A percentile compares a stretch with the other conserved stretches of the same genome.
phyloP scores from a whole-genome alignment of 2,888 invertebrate species.

The Pyrrhia umbra region DNA sequence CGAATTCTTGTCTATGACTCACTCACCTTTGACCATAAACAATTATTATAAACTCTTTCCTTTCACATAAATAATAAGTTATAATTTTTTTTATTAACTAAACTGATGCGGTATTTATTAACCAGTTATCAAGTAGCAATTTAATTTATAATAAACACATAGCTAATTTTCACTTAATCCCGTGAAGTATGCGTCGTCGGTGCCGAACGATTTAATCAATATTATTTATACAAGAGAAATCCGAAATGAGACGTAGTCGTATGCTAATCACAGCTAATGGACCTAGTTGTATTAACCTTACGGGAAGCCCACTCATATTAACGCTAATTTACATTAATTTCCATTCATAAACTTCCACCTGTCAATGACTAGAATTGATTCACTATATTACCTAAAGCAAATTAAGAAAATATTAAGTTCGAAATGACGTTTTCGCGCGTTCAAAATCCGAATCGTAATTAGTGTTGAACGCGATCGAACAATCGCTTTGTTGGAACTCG shows the following conservation, averaged over 20 bases:
- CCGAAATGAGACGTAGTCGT: conserved; percentile 76
- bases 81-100: conserved; percentile 66
- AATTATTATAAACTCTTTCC: conserved; percentile 48
- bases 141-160: conserved; percentile 77
- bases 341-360: conserved; percentile 71
- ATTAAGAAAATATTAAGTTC: conserved; percentile 57
- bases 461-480: conserved; percentile 76
- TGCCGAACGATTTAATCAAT: conserved; percentile 70
- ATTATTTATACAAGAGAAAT: conserved; percentile 76
- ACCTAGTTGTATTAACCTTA: conserved; percentile 71
- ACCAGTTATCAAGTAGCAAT: conserved; percentile 73
- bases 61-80: conserved; percentile 45
- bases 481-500: conserved; percentile 80
- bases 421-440: conserved; percentile 52
- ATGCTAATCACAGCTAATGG: conserved; percentile 81
- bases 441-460: conserved; percentile 70
- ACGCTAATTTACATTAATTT: conserved; percentile 79
- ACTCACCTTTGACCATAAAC: conserved; percentile 46
- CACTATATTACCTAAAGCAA: conserved; percentile 56
- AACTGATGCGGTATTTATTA: conserved; percentile 64
- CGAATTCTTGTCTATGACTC: conserved; percentile 41
- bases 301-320: conserved; percentile 71
- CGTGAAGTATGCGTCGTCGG: conserved; percentile 67
- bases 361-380: conserved; percentile 65
- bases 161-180: conserved; percentile 82